phyloP scores from a whole-genome alignment of 1,140 invertebrate genomes.

The Trigoniulus corallinus region DNA sequence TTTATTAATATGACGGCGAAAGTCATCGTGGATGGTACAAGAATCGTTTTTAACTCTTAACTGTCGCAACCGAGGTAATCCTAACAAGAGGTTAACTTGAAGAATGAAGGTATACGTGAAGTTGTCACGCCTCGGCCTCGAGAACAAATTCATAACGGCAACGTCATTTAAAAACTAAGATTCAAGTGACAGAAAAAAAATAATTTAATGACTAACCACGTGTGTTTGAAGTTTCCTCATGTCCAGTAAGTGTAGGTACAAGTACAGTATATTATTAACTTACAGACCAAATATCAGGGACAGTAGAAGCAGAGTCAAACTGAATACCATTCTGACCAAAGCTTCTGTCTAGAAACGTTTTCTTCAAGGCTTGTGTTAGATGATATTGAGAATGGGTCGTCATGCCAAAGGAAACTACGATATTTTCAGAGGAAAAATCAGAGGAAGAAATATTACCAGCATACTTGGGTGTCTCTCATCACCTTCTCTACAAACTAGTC shows the following conservation, averaged over 20 bases:
- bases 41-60: constrained; percentile 33
- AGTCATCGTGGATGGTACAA: constrained; percentile 40
- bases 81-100: constrained; percentile 46
- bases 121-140: too few relatives aligned
- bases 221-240: not conserved
- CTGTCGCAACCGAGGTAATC: constrained; percentile 37
- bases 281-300: not conserved
- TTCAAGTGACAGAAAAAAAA: not conserved
- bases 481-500: too few relatives aligned
- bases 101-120: constrained; percentile 28
- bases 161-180: not conserved
- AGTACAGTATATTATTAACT: not conserved
- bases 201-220: not conserved
- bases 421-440: too few relatives aligned
- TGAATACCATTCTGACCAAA: not conserved
- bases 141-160: not conserved
- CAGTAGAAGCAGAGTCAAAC: not conserved
- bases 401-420: not conserved
- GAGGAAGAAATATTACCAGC: too few relatives aligned
- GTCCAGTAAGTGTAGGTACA: not conserved
- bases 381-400: not conserved
- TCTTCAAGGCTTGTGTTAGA: not conserved
- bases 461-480: too few relatives aligned
- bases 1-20: constrained; percentile 34
- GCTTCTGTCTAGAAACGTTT: not conserved